A percentile compares a stretch with the other conserved stretches of the same genome.
Evolutionary conservation across 2,888 invertebrate species (phyloP).

Genomic region (Pterostichus madidus): DNA sequence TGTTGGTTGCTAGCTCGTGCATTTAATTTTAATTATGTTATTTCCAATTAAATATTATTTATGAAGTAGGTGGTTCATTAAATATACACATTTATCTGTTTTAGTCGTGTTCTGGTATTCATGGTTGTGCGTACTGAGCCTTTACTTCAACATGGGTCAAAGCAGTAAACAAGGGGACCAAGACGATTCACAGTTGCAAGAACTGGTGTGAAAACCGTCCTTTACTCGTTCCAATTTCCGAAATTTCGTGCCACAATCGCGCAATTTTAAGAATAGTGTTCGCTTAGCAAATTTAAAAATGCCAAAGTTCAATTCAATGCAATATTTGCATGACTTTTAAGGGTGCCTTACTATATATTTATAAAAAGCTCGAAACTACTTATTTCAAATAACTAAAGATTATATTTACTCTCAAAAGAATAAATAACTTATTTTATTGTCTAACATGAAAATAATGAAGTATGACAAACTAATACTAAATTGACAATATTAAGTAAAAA

Average conservation of each 20-base stretch:
- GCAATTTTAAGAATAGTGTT: constrained; percentile 35
- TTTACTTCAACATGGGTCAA: constrained; percentile 59
- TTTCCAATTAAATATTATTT: too few species aligned
- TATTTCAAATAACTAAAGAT: not conserved
- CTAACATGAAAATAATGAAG: not conserved
- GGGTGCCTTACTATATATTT: constrained; percentile 37
- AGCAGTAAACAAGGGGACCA: constrained; percentile 56
- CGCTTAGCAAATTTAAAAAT: constrained; percentile 38
- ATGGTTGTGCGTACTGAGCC: constrained; percentile 63
- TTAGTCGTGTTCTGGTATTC: constrained; percentile 62
- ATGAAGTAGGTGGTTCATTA: too few species aligned
- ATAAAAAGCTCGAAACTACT: constrained; percentile 37
- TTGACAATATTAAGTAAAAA: constrained; percentile 14
- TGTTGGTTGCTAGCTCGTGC: too few species aligned
- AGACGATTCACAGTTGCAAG: constrained; percentile 54
- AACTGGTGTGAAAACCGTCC: constrained; percentile 61
- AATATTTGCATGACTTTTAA: constrained; percentile 58
- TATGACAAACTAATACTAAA: constrained; percentile 1
- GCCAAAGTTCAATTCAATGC: constrained; percentile 53
- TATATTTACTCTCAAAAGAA: not conserved
- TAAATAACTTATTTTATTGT: constrained; percentile 9
- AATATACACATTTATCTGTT: not conserved
- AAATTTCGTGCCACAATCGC: constrained; percentile 31
- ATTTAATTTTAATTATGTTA: too few species aligned
- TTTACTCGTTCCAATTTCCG: constrained; percentile 29